Evolutionary conservation across 2,797 vertebrate species (phyloP).

Genomic region (Poeciliopsis turneri): DNA sequence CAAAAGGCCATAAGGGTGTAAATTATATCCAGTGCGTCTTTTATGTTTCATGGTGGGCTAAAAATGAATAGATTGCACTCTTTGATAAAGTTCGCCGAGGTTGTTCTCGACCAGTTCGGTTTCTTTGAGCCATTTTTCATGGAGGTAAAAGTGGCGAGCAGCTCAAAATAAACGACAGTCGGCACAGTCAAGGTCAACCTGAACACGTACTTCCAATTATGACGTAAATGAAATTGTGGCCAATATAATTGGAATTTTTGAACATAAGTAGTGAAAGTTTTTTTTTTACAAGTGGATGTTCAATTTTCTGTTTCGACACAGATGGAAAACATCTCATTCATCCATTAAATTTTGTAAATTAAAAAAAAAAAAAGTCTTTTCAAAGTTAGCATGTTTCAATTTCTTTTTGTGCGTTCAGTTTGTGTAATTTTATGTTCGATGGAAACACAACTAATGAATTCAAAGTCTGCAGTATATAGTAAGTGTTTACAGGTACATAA

Average conservation of each 20-base stretch:
- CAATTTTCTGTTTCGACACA: too few relatives aligned
- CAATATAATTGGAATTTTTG: not conserved
- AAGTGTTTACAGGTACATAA: not conserved
- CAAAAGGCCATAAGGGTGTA: not conserved
- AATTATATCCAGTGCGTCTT: not conserved
- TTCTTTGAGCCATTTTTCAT: not conserved
- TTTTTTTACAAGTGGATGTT: too few relatives aligned
- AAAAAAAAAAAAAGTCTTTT: too few relatives aligned
- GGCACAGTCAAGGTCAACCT: not conserved
- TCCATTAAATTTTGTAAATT: too few relatives aligned
- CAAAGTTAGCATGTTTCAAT: too few relatives aligned
- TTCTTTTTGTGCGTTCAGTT: too few relatives aligned
- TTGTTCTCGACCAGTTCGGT: not conserved
- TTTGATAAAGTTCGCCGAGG: not conserved
- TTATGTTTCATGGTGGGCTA: not conserved
- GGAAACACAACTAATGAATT: not conserved
- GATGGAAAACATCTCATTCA: too few relatives aligned
- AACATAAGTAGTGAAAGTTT: too few relatives aligned
- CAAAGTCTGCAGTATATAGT: not conserved
- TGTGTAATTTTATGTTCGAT: too few relatives aligned
- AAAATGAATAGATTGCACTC: not conserved
- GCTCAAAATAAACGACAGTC: not conserved
- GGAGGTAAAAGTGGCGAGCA: not conserved
- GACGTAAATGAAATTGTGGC: not conserved
- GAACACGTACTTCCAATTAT: not conserved